A percentile compares a stretch with the other conserved stretches of the same genome.
Conservation (phyloP, 2,113 vertebrate genomes). For the Sclerurus mexicanus region DNA sequence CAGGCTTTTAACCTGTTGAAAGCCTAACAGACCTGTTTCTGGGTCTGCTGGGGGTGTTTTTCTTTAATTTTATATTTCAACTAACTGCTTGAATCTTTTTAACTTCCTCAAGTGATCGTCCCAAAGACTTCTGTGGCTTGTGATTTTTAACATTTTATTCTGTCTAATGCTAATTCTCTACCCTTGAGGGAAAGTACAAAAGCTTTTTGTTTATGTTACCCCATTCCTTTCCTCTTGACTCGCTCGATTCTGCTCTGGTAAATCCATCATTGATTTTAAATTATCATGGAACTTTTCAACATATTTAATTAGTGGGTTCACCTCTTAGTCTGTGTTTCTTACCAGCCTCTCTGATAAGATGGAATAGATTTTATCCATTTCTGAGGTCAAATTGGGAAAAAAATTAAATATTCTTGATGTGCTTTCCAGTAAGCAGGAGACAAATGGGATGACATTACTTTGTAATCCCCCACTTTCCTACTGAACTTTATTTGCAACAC, state of each 20-base stretch:
- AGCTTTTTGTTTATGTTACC: neutral
- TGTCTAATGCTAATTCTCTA: neutral
- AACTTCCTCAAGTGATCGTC: neutral
- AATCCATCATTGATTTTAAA: neutral
- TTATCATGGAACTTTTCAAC: neutral
- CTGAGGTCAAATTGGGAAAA: neutral
- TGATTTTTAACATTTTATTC: neutral
- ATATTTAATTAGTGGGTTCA: neutral
- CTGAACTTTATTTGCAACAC: neutral
- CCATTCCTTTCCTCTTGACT: neutral
- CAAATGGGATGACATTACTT: neutral
- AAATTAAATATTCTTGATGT: neutral
- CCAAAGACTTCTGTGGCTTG: neutral
- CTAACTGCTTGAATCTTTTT: neutral
- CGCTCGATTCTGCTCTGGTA: neutral
- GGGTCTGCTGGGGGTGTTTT: neutral
- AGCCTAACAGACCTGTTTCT: neutral
- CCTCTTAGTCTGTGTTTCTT: neutral
- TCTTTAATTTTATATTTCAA: neutral
- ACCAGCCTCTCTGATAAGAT: neutral
- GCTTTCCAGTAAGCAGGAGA: neutral
- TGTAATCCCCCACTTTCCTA: neutral
- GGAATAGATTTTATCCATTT: neutral
- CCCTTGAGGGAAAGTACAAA: neutral
- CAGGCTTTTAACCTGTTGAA: neutral